These are phyloP conservation scores for Drosophila yakuba DNA, from an alignment of 1,140 invertebrate species.

Conservation along the genomic window DNA sequence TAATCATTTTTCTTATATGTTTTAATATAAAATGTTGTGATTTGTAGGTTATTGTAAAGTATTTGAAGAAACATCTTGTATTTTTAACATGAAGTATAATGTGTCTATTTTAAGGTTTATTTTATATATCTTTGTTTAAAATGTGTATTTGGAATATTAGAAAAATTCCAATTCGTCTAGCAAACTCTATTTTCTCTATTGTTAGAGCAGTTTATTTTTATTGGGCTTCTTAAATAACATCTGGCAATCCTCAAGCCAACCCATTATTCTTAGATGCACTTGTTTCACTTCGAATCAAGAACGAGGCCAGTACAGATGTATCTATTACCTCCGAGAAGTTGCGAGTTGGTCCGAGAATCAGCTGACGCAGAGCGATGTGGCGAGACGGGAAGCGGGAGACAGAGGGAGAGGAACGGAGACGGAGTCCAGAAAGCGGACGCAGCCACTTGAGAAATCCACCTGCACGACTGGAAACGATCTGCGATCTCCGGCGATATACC, in stretches of 20 bases:
- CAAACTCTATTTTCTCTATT: no score
- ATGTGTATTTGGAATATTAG: no score
- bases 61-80: no score
- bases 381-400: background rate
- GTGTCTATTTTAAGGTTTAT: no score
- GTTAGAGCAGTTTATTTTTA: background rate
- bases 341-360: slow-evolving; percentile 24
- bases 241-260: slow-evolving; percentile 10
- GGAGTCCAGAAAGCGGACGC: slow-evolving; percentile 67
- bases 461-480: slow-evolving; percentile 66
- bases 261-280: slow-evolving; percentile 28
- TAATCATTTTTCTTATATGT: no score
- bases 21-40: background rate
- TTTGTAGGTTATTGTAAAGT: background rate
- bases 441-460: slow-evolving; percentile 82
- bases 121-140: no score
- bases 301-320: slow-evolving; percentile 27
- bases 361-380: slow-evolving; percentile 9
- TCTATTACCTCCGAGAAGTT: slow-evolving; percentile 40
- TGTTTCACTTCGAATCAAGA: slow-evolving; percentile 33
- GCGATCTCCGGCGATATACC: slow-evolving; percentile 51
- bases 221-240: slow-evolving; percentile 2
- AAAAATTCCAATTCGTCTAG: no score
- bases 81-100: no score
- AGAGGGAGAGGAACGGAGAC: background rate